Conservation (phyloP, 2,797 vertebrate species). For the Ceryle rudis region DNA sequence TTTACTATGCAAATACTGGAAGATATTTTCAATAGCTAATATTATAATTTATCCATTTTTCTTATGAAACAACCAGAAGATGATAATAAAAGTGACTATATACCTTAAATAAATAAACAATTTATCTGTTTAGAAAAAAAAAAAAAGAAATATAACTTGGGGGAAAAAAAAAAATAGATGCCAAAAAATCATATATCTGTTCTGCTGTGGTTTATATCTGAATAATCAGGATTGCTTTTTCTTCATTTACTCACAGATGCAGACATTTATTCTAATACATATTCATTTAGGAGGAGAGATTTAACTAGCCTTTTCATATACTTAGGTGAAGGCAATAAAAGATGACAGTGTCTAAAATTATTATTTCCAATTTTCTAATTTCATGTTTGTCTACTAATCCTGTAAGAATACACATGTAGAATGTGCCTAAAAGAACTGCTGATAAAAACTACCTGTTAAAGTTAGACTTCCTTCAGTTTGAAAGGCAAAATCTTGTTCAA, state of each 20-base stretch:
- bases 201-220: background rate
- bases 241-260: background rate
- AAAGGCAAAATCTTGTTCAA: background rate
- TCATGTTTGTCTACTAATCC: background rate
- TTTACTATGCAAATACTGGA: background rate
- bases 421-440: background rate
- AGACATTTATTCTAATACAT: background rate
- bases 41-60: background rate
- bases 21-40: background rate
- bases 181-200: background rate
- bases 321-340: background rate
- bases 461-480: background rate
- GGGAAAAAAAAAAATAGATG: background rate
- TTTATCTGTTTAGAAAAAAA: background rate
- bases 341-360: background rate
- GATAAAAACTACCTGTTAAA: background rate
- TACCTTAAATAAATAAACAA: background rate
- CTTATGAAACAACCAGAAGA: background rate
- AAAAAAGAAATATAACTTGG: background rate
- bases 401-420: background rate
- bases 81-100: background rate
- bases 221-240: background rate
- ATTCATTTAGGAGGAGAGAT: background rate
- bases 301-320: background rate
- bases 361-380: slow-evolving; percentile 3